phyloP scores from a whole-genome alignment of 2,113 vertebrate genomes.

The Hepsetus odoe region DNA sequence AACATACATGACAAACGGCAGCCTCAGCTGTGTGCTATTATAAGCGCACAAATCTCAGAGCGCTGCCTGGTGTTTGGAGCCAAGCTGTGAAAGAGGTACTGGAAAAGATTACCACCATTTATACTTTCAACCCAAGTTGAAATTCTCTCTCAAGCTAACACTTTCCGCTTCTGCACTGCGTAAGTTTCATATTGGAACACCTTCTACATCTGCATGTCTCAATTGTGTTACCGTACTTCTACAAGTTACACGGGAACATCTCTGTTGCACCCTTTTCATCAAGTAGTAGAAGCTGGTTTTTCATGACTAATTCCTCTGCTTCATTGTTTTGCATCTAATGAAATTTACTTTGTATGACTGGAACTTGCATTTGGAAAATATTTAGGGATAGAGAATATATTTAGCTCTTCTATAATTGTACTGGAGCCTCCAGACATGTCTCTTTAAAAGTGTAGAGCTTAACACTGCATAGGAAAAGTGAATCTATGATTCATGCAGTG shows the following conservation, averaged over 20 bases:
- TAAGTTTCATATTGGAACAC: constrained; percentile 1
- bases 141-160: neutral
- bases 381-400: constrained; percentile 64
- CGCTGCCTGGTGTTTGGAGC: constrained; percentile 26
- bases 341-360: neutral
- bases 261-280: neutral
- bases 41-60: constrained; percentile 69
- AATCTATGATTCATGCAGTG: too few species aligned
- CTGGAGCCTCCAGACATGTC: constrained; percentile 39
- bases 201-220: neutral
- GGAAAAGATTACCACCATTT: neutral
- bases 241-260: neutral
- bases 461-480: too few species aligned
- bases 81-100: constrained; percentile 31
- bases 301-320: neutral
- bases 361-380: constrained; percentile 14
- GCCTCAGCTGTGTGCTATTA: constrained; percentile 78
- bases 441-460: too few species aligned
- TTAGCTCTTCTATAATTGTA: constrained; percentile 59
- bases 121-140: neutral
- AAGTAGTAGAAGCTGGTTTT: neutral
- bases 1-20: constrained; percentile 62
- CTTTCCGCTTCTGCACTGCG: neutral
- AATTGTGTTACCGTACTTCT: neutral
- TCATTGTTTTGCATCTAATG: neutral